Evolutionary conservation across 2,797 vertebrate genomes (phyloP).

Genomic region (Gadopsis bispinosus): DNA sequence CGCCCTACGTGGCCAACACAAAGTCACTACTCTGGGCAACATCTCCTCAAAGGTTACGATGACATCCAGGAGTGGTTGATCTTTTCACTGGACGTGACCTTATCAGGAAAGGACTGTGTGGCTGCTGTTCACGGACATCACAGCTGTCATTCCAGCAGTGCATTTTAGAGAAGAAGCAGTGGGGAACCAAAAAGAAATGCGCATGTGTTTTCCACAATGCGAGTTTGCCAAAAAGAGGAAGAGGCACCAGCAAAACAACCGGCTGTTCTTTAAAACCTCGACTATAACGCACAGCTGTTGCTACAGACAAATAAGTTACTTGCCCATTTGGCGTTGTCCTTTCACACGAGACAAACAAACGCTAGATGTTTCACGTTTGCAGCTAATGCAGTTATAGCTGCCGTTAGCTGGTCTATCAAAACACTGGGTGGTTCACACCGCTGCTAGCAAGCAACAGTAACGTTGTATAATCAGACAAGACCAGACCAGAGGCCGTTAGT

Average conservation of each 20-base stretch:
- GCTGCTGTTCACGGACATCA: not conserved
- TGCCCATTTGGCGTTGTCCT: no score
- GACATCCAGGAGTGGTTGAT: not conserved
- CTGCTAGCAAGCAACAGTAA: not conserved
- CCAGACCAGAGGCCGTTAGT: not conserved
- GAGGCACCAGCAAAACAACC: not conserved
- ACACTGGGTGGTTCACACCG: not conserved
- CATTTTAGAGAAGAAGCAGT: not conserved
- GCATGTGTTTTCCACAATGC: not conserved
- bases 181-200: not conserved
- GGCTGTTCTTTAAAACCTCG: not conserved
- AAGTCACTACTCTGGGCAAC: not conserved
- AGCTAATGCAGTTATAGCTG: not conserved
- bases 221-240: not conserved
- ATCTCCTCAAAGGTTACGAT: not conserved
- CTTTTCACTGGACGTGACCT: not conserved
- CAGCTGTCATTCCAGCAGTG: not conserved
- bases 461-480: not conserved
- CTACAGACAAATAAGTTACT: not conserved
- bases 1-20: no score
- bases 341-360: not conserved
- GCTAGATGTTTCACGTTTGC: not conserved
- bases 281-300: not conserved
- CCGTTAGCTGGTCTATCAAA: slow-evolving; percentile 23
- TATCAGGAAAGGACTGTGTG: not conserved